Conservation (phyloP, 2,797 vertebrate species). For the Lagocephalus sceleratus region DNA sequence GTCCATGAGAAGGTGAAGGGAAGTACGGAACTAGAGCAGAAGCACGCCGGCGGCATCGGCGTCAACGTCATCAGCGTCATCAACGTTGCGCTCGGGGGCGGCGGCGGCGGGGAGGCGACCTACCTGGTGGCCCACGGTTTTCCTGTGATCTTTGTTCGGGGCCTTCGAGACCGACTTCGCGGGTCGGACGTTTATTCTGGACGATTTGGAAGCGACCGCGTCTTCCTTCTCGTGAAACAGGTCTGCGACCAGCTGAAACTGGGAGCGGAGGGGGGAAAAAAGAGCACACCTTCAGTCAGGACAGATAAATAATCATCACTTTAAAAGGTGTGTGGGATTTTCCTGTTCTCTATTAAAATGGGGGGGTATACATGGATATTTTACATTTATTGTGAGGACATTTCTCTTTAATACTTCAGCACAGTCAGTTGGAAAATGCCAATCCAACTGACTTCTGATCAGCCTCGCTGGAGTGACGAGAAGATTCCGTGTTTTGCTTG, state of each 20-base stretch:
- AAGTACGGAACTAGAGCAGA: slow-evolving; percentile 85
- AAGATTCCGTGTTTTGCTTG: not conserved
- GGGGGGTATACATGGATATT: too few species aligned
- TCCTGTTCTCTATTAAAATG: too few species aligned
- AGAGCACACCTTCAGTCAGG: not conserved
- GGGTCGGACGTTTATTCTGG: slow-evolving; percentile 81
- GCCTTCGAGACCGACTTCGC: slow-evolving; percentile 75
- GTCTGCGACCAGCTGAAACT: slow-evolving; percentile 90
- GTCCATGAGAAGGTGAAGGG: slow-evolving; percentile 92
- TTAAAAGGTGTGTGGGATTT: not conserved
- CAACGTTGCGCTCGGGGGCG: not conserved
- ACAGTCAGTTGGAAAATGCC: not conserved
- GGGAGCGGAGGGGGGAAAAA: not conserved
- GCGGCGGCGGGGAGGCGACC: not conserved
- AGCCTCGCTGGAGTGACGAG: not conserved
- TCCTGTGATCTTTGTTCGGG: slow-evolving; percentile 89
- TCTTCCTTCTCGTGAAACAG: slow-evolving; percentile 85
- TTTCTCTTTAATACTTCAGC: not conserved
- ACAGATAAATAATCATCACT: not conserved
- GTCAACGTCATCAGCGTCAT: not conserved
- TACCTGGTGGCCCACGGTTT: slow-evolving; percentile 93
- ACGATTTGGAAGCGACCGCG: slow-evolving; percentile 25
- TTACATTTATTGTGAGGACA: not conserved
- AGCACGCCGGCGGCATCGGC: not conserved
- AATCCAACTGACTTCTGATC: not conserved